phyloP scores from a whole-genome alignment of 2,888 invertebrate genomes.

The Rotaria sp. region DNA sequence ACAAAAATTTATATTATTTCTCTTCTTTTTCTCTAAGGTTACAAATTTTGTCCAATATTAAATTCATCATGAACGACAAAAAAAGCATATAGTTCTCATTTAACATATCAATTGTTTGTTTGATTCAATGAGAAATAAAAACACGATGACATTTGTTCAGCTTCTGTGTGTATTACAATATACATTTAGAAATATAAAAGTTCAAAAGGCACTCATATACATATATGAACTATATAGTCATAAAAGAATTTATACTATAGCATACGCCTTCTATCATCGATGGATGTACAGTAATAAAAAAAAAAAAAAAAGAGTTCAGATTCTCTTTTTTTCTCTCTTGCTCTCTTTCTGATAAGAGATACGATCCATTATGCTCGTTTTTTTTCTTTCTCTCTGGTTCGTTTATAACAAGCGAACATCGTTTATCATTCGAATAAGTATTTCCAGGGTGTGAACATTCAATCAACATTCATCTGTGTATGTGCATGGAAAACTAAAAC shows the following conservation, averaged over 20 bases:
- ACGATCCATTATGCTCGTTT: neutral
- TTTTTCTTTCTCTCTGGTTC: neutral
- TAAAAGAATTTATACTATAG: neutral
- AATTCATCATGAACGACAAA: neutral
- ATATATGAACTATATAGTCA: neutral
- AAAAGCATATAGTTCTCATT: neutral
- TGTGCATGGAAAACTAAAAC: neutral
- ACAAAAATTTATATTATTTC: too few relatives aligned
- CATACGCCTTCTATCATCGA: neutral
- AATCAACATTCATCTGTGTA: neutral
- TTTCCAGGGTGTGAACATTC: conserved; percentile 12
- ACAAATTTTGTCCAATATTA: neutral
- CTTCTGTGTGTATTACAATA: neutral
- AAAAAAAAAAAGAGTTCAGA: neutral
- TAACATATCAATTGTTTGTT: neutral
- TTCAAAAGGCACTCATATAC: conserved; percentile 8
- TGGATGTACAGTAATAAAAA: neutral
- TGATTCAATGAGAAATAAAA: conserved; percentile 8
- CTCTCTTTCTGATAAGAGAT: conserved; percentile 18
- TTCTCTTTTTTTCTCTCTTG: neutral
- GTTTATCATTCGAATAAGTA: conserved; percentile 10
- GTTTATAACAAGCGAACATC: neutral
- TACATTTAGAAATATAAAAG: conserved; percentile 8
- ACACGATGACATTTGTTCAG: conserved; percentile 11
- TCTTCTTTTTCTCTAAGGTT: neutral